Base-by-base conservation (phyloP, 2,888 invertebrate genomes). In the Melanotus villosus region DNA sequence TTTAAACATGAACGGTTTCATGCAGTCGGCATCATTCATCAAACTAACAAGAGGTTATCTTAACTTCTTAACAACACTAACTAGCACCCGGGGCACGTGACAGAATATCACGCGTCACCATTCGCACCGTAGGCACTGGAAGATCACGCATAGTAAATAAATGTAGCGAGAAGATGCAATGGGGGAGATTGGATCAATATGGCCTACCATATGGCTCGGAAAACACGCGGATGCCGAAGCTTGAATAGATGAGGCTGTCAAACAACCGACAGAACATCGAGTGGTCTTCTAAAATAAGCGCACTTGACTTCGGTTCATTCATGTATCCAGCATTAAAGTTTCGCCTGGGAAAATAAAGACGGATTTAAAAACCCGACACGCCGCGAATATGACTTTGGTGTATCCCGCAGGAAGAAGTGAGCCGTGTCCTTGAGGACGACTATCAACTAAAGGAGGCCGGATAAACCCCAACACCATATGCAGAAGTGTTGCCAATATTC, bases 101-200 rank as follows among this genome's bases (percentile, higher is more conserved):
- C 26, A 50, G 26, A 23, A 30, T 50, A 23, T 50, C 50, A 30
- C 23, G 26, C 50, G 50, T 50, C 54, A 54, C 34, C 54, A 54
- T 54, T 54, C 34, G 54, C 54, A 32, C 54, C 34, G 54, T 54
- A 34, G 12, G 36, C 56, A 56, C 34, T 56, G 26, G 41, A 58
- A 65, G 34, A 58, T 58, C 47, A 63, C 34, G 62, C 38, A 66
- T 50, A 58, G 62, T 69, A 65, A 70, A 70, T 70, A 70, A 70
- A 70, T 68, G 68, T 68, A 65, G 68, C 68, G 65, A 58, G 41
- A 65, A 68, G 63, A 68, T 70, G 60, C 60, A 70, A 69, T 66
- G 50, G 69, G 65, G 65, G 65, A 65, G 70, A 70, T 70, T 65
- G 70, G 70, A 70, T 70, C 70, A 70, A 70, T 70, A 70, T 56